Percentiles rank a stretch among this genome's conserved stretches.
These are phyloP conservation scores for Agrochola lychnidis DNA, from an alignment of 2,888 invertebrate species.

Conservation along the genomic window DNA sequence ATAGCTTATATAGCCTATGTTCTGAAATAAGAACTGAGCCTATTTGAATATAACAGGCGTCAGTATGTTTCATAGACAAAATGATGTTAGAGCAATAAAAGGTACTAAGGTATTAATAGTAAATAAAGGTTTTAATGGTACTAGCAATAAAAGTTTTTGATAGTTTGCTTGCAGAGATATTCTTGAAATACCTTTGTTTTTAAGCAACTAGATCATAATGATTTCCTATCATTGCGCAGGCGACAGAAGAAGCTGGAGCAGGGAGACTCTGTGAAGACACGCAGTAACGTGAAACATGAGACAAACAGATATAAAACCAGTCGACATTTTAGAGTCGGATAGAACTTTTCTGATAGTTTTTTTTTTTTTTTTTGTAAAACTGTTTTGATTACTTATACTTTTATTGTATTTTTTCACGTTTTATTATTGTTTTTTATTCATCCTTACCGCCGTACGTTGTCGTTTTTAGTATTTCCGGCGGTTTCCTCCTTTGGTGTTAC, in stretches of 20 bases:
- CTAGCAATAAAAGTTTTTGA: neutral
- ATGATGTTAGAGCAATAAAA: neutral
- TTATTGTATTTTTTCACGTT: neutral
- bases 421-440: neutral
- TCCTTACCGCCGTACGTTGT: neutral
- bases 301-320: slow-evolving; percentile 60
- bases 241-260: slow-evolving; percentile 74
- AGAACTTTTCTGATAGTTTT: slow-evolving; percentile 38
- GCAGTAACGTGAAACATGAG: slow-evolving; percentile 61
- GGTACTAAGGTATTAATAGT: no score
- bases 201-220: neutral
- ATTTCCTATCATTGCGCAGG: slow-evolving; percentile 64
- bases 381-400: slow-evolving; percentile 44
- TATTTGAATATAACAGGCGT: neutral
- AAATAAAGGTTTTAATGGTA: neutral
- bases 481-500: neutral
- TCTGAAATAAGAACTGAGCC: neutral
- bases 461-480: no score
- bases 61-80: neutral
- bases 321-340: slow-evolving; percentile 67
- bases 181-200: neutral
- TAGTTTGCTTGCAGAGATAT: neutral
- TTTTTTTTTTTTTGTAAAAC: slow-evolving; percentile 25
- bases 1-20: neutral
- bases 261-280: slow-evolving; percentile 71